Evolutionary conservation across 1,140 invertebrate genomes (phyloP), one percentile per base, ranked within the genome.

Genomic region (Phenacoccus solenopsis): DNA sequence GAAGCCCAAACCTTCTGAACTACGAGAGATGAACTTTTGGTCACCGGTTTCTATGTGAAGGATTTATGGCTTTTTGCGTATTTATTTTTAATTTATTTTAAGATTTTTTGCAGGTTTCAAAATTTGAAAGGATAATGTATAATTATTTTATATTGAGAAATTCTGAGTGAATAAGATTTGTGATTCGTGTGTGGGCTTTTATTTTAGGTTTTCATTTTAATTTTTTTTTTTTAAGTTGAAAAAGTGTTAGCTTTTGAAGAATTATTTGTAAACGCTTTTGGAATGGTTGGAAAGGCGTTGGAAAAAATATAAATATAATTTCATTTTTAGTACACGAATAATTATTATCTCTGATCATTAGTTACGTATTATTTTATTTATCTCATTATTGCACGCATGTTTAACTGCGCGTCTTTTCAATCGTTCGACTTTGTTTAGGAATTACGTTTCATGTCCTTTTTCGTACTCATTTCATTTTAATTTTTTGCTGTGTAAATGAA

Each of bases 11-110:
- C 87, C 88, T 0, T 88, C 87, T 0, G 87, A 90, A 77, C 78
- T 89, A 12, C 78, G 88, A 69, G 89, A 90, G 78, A 88, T 91
- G 86, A 91, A 91, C 77, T 91, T 90, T 79, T 90, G 87, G 87
- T 89, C 88, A 10, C 88, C 88, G 0, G 90, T 88, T 16, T 90
- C 88, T 1, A 91, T 90, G 88, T 90, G 83, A 82, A 75, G 1
- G n/a, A n/a, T 32, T 64, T 56, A 20, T 25, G 1, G 12, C 21
- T 59, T 16, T 49, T 49, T n/a, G 16, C 16, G 16, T 49, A 49
- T n/a, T 7, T 49, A 49, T 49, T 49, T 49, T 49, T 49, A n/a
- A n/a, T n/a, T 49, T 16, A 49, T 49, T 16, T 49, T 49, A 49
- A 49, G 38, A 49, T 4, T 9, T 49, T 49, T 16, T 5, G 38